These are phyloP conservation scores for Meda fulgida DNA, from an alignment of 2,797 vertebrate species.

Conservation along the genomic window DNA sequence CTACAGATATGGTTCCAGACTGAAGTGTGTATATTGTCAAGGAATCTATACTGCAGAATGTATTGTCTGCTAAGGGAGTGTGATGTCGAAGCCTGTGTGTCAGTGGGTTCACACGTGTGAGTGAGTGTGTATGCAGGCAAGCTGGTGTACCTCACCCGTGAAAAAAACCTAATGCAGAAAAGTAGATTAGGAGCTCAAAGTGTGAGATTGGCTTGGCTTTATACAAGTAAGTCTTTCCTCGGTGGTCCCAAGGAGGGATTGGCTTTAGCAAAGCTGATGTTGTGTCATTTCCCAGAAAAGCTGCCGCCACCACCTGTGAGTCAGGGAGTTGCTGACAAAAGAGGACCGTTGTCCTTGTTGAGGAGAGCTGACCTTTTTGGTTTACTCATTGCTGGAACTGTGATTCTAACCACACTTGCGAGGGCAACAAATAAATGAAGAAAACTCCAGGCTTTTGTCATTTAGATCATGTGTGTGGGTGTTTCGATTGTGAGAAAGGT, in stretches of 20 bases:
- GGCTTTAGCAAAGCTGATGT: constrained; percentile 49
- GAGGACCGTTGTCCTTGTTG: constrained; percentile 52
- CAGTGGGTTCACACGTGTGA: background rate
- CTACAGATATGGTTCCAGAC: background rate
- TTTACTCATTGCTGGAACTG: constrained; percentile 67
- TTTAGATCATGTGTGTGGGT: background rate
- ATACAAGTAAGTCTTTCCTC: constrained; percentile 14
- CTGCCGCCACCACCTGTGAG: constrained; percentile 62
- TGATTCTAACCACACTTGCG: constrained; percentile 30
- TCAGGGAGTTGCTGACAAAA: constrained; percentile 66
- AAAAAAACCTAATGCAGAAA: constrained; percentile 20
- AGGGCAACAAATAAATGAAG: background rate
- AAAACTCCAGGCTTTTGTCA: constrained; percentile 19
- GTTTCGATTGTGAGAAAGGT: background rate
- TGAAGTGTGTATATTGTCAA: constrained; percentile 21
- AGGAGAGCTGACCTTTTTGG: constrained; percentile 64
- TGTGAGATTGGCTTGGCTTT: constrained; percentile 33
- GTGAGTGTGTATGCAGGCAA: background rate
- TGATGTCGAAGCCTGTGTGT: background rate
- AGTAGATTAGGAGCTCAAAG: constrained; percentile 30
- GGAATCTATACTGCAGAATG: constrained; percentile 3
- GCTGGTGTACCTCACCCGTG: background rate
- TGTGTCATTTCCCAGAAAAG: constrained; percentile 75
- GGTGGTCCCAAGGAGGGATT: constrained; percentile 20
- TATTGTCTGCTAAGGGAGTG: constrained; percentile 32